Evolutionary conservation across 2,888 invertebrate genomes (phyloP).

Genomic region (Petrolisthes cinctipes): DNA sequence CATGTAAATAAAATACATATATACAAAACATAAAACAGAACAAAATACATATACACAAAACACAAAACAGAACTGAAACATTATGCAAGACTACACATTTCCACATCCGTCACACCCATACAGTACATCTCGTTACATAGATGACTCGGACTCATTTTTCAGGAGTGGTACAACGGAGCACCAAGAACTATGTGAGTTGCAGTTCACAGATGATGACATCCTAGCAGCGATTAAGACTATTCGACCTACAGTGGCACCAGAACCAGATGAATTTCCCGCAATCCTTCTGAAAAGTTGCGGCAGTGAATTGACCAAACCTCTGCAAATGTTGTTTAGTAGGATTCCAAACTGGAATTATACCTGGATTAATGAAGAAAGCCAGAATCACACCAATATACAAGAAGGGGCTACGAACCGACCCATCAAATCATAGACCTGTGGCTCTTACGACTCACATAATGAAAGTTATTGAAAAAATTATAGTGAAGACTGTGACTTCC

Average conservation of each 20-base stretch:
- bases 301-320: too few species aligned
- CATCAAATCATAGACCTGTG: not conserved
- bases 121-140: too few species aligned
- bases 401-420: not conserved
- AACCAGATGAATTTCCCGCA: conserved; percentile 7
- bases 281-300: not conserved
- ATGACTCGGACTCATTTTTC: too few species aligned
- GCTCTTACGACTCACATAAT: not conserved
- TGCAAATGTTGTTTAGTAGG: not conserved
- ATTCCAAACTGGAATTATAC: not conserved
- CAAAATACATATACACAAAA: too few species aligned
- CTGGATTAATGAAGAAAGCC: conserved; percentile 3
- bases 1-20: too few species aligned
- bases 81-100: too few species aligned
- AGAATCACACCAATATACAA: conserved; percentile 15
- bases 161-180: too few species aligned
- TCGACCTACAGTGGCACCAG: not conserved
- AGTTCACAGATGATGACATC: not conserved
- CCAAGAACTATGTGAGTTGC: too few species aligned
- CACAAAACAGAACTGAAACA: too few species aligned
- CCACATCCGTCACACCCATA: too few species aligned
- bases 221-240: not conserved
- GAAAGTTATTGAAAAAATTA: not conserved
- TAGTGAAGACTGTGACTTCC: not conserved
- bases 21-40: too few species aligned